These are phyloP conservation scores for Stenodera caucasica DNA, from an alignment of 2,888 invertebrate genomes.

Conservation along the genomic window DNA sequence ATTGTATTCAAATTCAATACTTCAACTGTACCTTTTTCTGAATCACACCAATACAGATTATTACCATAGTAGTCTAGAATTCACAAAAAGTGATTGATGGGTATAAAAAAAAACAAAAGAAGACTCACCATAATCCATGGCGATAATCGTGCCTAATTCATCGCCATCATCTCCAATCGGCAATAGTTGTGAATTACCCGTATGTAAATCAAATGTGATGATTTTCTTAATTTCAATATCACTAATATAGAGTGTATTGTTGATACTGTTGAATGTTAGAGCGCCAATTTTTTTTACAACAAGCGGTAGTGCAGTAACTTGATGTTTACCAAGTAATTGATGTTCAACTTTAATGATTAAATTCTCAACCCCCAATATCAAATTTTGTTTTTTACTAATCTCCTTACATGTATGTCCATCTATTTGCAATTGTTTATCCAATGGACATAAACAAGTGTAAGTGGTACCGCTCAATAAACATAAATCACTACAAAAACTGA, in stretches of 20 bases:
- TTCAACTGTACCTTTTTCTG: slow-evolving; percentile 65
- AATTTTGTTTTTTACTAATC: slow-evolving; percentile 54
- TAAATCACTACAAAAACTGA: slow-evolving; percentile 71
- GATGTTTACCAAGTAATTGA: slow-evolving; percentile 68
- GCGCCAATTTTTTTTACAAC: slow-evolving; percentile 63
- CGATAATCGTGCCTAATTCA: slow-evolving; percentile 59
- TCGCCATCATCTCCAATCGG: slow-evolving; percentile 39
- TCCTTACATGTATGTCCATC: slow-evolving; percentile 63
- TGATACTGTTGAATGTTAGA: slow-evolving; percentile 66
- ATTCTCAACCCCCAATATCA: slow-evolving; percentile 63
- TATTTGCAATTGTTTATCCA: slow-evolving; percentile 63
- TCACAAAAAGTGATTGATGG: slow-evolving; percentile 24
- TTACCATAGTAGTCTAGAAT: slow-evolving; percentile 68
- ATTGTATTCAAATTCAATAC: slow-evolving; percentile 63
- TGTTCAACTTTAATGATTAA: slow-evolving; percentile 66
- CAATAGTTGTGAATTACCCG: slow-evolving; percentile 30
- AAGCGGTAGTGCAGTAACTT: slow-evolving; percentile 51
- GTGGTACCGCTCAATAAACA: slow-evolving; percentile 68
- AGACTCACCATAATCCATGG: slow-evolving; percentile 62
- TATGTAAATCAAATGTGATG: slow-evolving; percentile 52
- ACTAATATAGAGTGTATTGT: slow-evolving; percentile 59
- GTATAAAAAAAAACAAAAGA: slow-evolving; percentile 8
- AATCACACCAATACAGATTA: slow-evolving; percentile 74
- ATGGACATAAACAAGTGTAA: slow-evolving; percentile 75
- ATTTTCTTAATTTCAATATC: slow-evolving; percentile 58